phyloP scores from a whole-genome alignment of 2,113 vertebrate genomes.

The Odontophorus gujanensis region DNA sequence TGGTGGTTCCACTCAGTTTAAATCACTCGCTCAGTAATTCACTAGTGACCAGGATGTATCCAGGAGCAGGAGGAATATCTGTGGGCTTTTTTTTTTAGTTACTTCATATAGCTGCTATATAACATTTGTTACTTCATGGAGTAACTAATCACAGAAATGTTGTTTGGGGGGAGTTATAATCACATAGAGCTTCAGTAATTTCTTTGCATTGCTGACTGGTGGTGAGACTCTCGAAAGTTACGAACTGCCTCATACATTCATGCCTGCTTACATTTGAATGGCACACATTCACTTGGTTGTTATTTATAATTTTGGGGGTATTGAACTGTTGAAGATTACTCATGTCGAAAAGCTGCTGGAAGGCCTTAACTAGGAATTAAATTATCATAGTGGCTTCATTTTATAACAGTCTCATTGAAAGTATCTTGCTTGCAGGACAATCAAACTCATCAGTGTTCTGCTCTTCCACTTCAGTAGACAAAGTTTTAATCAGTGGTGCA shows the following conservation, averaged over 20 bases:
- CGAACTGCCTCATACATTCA: not conserved
- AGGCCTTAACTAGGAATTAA: slow-evolving; percentile 70
- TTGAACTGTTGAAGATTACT: slow-evolving; percentile 64
- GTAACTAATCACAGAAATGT: not conserved
- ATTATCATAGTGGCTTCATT: slow-evolving; percentile 66
- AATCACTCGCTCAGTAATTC: not conserved
- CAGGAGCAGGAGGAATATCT: not conserved
- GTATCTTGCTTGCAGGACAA: slow-evolving; percentile 65
- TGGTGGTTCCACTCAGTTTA: not conserved
- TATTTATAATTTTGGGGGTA: slow-evolving; percentile 57
- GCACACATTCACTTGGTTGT: slow-evolving; percentile 14
- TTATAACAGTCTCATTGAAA: slow-evolving; percentile 69
- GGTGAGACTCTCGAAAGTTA: slow-evolving; percentile 29
- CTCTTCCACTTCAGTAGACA: slow-evolving; percentile 69
- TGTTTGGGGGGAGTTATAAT: slow-evolving; percentile 26
- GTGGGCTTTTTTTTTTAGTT: not conserved
- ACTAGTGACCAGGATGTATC: not conserved
- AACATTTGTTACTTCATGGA: not conserved
- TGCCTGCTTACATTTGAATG: slow-evolving; percentile 42
- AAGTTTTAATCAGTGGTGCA: slow-evolving; percentile 67
- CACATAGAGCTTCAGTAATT: slow-evolving; percentile 7
- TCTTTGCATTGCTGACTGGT: slow-evolving; percentile 41
- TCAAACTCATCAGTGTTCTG: slow-evolving; percentile 73
- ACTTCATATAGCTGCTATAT: not conserved
- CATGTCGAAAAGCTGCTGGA: slow-evolving; percentile 65